These are phyloP conservation scores for Chloropsis hardwickii DNA, from an alignment of 2,113 vertebrate species.

Conservation along the genomic window DNA sequence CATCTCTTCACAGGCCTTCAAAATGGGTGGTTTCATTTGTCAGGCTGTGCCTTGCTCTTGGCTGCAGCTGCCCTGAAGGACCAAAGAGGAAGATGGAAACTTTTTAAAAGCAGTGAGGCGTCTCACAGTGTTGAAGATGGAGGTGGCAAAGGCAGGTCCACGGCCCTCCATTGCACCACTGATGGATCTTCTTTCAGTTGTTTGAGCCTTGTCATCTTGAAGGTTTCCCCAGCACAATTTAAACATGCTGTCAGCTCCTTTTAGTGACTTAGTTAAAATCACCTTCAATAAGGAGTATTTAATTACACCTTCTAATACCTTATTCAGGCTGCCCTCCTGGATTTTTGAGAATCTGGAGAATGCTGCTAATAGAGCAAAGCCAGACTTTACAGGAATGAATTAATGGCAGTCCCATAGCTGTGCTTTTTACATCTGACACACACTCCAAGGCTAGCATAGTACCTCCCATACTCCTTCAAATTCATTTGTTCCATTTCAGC, in stretches of 20 bases:
- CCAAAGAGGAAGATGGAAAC: background rate
- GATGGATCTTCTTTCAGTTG: background rate
- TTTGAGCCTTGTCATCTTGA: background rate
- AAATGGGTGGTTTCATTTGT: background rate
- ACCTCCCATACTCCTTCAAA: background rate
- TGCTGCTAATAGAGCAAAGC: background rate
- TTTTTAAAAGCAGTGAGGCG: background rate
- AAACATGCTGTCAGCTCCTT: background rate
- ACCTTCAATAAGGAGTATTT: background rate
- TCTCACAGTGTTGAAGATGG: background rate
- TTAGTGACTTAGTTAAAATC: background rate
- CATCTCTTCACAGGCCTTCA: background rate
- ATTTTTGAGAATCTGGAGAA: background rate
- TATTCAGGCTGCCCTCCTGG: background rate
- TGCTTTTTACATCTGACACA: background rate
- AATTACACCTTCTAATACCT: background rate
- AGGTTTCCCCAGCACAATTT: background rate
- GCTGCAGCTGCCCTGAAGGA: background rate
- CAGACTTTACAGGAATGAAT: background rate
- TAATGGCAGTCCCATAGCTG: background rate
- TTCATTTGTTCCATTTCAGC: constrained; percentile 36
- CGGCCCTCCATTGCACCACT: background rate
- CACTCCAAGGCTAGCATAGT: background rate
- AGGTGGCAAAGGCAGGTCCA: background rate
- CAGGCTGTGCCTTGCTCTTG: background rate